phyloP scores from a whole-genome alignment of 1,140 invertebrate genomes.

The Drosophila tsacasi region DNA sequence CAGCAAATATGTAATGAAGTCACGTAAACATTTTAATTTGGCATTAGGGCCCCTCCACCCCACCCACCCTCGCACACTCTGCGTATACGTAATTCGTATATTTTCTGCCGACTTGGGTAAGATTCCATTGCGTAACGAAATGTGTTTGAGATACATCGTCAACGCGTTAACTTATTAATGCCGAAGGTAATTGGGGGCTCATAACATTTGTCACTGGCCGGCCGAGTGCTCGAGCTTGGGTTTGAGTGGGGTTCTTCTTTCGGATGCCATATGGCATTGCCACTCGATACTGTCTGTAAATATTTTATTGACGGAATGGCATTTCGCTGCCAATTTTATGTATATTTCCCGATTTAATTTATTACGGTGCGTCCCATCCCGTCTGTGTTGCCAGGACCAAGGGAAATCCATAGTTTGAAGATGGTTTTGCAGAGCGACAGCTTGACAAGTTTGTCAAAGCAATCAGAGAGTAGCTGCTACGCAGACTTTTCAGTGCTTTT shows the following conservation, averaged over 20 bases:
- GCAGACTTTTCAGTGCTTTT: slow-evolving; percentile 2
- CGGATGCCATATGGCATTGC: slow-evolving; percentile 9
- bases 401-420: slow-evolving; percentile 20
- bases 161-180: slow-evolving; percentile 50
- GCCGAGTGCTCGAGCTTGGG: neutral
- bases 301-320: slow-evolving; percentile 32
- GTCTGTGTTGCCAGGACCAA: neutral
- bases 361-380: slow-evolving; percentile 12
- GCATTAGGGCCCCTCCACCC: slow-evolving; percentile 54
- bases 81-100: slow-evolving; percentile 27
- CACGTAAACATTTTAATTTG: slow-evolving; percentile 82
- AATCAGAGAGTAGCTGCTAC: slow-evolving; percentile 13
- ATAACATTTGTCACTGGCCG: slow-evolving; percentile 49
- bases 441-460: slow-evolving; percentile 20
- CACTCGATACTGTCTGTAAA: slow-evolving; percentile 23
- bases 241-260: slow-evolving; percentile 12
- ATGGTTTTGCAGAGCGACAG: slow-evolving; percentile 1
- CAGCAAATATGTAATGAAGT: slow-evolving; percentile 71
- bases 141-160: slow-evolving; percentile 35
- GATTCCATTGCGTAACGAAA: slow-evolving; percentile 49
- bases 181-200: slow-evolving; percentile 45
- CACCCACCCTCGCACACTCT: neutral
- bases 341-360: slow-evolving; percentile 39
- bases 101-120: slow-evolving; percentile 23
- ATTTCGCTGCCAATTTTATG: slow-evolving; percentile 16